These are phyloP conservation scores for Asteroscopus sphinx DNA, from an alignment of 2,888 invertebrate genomes.

Conservation along the genomic window DNA sequence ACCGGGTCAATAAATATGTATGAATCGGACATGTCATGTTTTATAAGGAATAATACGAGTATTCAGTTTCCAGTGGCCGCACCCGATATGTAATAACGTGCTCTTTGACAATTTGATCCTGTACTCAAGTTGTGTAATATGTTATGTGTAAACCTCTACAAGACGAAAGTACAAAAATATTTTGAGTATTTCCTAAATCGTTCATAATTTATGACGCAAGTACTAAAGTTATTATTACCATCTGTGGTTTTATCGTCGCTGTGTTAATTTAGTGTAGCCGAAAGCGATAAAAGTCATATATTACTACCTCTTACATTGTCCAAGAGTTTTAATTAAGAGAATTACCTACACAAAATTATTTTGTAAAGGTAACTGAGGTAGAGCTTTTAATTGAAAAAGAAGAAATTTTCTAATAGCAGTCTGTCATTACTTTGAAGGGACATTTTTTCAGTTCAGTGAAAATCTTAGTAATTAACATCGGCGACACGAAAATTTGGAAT, in stretches of 20 bases:
- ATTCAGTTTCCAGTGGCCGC: constrained; percentile 24
- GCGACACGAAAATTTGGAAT: constrained; percentile 8
- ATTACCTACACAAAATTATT: constrained; percentile 3
- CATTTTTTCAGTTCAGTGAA: constrained; percentile 3
- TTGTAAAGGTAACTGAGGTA: not conserved
- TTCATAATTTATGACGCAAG: constrained; percentile 26
- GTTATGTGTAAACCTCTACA: too few species aligned
- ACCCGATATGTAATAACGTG: constrained; percentile 8
- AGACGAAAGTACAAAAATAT: too few species aligned
- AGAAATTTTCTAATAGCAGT: not conserved
- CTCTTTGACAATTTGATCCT: not conserved
- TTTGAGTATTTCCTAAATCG: constrained; percentile 22
- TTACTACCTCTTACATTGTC: constrained; percentile 17
- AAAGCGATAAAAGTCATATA: constrained; percentile 10
- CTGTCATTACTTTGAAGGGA: not conserved
- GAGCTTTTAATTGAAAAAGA: not conserved
- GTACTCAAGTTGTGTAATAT: too few species aligned
- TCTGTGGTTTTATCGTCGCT: constrained; percentile 39
- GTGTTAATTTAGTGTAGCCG: constrained; percentile 23
- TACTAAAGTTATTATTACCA: constrained; percentile 30
- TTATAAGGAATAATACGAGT: constrained; percentile 57
- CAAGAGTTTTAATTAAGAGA: constrained; percentile 12
- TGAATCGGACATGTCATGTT: constrained; percentile 67
- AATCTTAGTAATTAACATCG: constrained; percentile 23
- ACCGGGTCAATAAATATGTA: constrained; percentile 78